Evolutionary conservation across 2,888 invertebrate genomes (phyloP), one percentile per base, ranked within the genome.

Genomic region (Oithona nana): DNA sequence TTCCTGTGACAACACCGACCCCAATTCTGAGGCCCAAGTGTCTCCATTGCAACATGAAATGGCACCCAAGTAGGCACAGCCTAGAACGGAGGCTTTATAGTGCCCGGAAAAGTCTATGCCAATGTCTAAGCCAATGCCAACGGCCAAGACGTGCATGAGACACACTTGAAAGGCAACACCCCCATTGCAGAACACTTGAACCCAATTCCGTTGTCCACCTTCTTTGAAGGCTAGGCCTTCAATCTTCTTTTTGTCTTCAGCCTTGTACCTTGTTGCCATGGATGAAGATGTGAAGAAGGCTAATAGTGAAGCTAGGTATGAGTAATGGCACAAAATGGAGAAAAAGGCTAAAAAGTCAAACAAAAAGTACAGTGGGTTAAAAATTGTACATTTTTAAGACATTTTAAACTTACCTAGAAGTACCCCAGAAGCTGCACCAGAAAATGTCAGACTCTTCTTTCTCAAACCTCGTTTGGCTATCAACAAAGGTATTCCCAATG

Each of bases 21-120:
- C 90, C 20, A 92, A 72, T 74, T 92, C 92, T 48, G 88, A 89
- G 57, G 90, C 86, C 84, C 88, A 88, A 0, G 90, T 92, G 70
- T 92, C 92, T 0, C 89, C 90, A 71, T 84, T 86, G 67, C 83
- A 83, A 69, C 86, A 86, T 16, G 87, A 81, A 68, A 88, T 78
- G 0, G 85, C 79, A 68, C 83, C 83, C 83, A 89, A 75, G 60
- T 88, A 79, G 30, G 84, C 86, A 67, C 87, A 75, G 2, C 84
- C 80, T n/a, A 73, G 69, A 72, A 72, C 74, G 1, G 75, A 73
- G 4, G 71, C 67, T 20, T 67, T 78, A 69, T 88, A 88, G 68
- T 83, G 78, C 62, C 76, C 78, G 1, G 75, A 71, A 73, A 90
- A 89, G 72, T 90, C 83, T 54, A 92, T 80, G 1, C 86, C 81